Conservation (phyloP, 2,113 vertebrate species). For the Tachycineta bicolor region DNA sequence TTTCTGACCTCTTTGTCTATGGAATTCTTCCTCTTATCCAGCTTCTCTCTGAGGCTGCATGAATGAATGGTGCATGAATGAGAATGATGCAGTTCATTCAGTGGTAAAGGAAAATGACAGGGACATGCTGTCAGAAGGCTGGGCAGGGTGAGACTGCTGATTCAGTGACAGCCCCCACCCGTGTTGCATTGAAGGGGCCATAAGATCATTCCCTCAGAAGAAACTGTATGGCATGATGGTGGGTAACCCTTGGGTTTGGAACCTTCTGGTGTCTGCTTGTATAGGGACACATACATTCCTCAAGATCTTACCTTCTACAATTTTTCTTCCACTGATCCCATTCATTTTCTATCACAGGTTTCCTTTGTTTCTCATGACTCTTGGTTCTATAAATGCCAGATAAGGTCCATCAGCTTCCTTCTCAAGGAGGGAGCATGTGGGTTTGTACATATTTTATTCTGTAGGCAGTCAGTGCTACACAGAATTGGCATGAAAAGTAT, state of each 20-base stretch:
- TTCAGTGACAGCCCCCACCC: neutral
- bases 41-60: neutral
- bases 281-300: neutral
- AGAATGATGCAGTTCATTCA: neutral
- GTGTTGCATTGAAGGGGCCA: neutral
- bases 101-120: neutral
- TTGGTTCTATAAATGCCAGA: neutral
- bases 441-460: neutral
- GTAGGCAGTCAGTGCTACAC: neutral
- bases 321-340: neutral
- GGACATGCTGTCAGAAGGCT: neutral
- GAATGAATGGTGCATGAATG: neutral
- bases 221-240: neutral
- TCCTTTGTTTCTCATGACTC: neutral
- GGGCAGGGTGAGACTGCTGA: neutral
- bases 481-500: neutral
- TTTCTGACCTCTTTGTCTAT: neutral
- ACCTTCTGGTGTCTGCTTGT: neutral
- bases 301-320: neutral
- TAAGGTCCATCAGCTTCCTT: neutral
- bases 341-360: neutral
- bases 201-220: neutral
- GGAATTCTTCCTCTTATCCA: neutral
- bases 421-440: neutral
- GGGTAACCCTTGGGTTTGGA: neutral